phyloP scores from a whole-genome alignment of 2,888 invertebrate species.

The Pediacus dermestoides region DNA sequence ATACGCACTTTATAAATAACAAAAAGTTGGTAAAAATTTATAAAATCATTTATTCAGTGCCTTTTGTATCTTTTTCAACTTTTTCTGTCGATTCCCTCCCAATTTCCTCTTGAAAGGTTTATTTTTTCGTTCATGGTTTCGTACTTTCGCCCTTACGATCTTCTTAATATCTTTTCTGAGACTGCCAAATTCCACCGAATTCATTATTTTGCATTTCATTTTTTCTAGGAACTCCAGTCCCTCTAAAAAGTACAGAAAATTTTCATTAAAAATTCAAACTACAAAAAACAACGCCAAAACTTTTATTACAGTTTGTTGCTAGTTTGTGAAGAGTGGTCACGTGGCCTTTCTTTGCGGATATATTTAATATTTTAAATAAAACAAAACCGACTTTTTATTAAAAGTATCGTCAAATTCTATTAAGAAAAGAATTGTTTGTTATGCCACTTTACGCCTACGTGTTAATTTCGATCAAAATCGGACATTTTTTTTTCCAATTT shows the following conservation, averaged over 20 bases:
- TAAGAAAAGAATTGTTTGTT: too few species aligned
- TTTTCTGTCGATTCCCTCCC: conserved; percentile 40
- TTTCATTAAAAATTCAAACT: conserved; percentile 11
- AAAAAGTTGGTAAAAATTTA: too few species aligned
- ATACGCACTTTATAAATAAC: too few species aligned
- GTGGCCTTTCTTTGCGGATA: too few species aligned
- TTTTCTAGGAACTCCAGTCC: conserved; percentile 63
- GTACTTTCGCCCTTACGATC: conserved; percentile 52
- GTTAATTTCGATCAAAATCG: too few species aligned
- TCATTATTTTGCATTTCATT: conserved; percentile 45
- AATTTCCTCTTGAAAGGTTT: conserved; percentile 45
- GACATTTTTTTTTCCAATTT: too few species aligned
- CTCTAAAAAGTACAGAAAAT: conserved; percentile 52
- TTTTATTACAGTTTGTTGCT: background rate
- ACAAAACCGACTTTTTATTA: too few species aligned
- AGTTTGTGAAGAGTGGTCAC: too few species aligned
- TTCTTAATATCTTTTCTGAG: conserved; percentile 63
- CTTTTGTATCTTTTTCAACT: conserved; percentile 39
- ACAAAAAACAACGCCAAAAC: conserved; percentile 1
- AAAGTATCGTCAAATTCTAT: too few species aligned
- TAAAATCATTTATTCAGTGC: too few species aligned
- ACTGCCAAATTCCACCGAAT: conserved; percentile 48
- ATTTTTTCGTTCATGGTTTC: conserved; percentile 40
- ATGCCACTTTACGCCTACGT: too few species aligned
- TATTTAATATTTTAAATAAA: too few species aligned